Conservation (phyloP, 2,888 invertebrate genomes). For the Acrobasis repandana region DNA sequence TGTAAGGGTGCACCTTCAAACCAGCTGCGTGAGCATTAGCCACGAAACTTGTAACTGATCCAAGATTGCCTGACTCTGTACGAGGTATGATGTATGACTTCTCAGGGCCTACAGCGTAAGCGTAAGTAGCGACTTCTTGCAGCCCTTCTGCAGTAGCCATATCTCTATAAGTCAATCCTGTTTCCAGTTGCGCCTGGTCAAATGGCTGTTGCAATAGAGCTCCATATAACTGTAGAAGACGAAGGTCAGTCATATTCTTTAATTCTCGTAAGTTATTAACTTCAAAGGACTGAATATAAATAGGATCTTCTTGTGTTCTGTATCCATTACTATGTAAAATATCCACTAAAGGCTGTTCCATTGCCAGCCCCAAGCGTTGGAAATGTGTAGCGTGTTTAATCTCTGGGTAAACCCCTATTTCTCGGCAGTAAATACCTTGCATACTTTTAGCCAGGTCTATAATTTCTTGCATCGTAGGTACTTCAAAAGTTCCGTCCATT, state of each 20-base stretch:
- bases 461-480: conserved; percentile 72
- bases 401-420: conserved; percentile 71
- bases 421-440: conserved; percentile 55
- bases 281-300: conserved; percentile 75
- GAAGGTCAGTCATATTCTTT: conserved; percentile 59
- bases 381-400: conserved; percentile 72
- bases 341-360: conserved; percentile 64
- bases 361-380: conserved; percentile 56
- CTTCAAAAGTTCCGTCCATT: conserved; percentile 58
- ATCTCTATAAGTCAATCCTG: conserved; percentile 59
- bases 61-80: conserved; percentile 51
- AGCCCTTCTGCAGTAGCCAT: conserved; percentile 71
- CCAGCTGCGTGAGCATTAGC: conserved; percentile 64
- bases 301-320: conserved; percentile 51
- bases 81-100: conserved; percentile 68
- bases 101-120: conserved; percentile 70
- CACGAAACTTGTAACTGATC: conserved; percentile 59
- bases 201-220: conserved; percentile 47
- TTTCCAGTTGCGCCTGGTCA: conserved; percentile 56
- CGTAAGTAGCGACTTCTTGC: conserved; percentile 64
- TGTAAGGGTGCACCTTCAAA: conserved; percentile 71
- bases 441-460: conserved; percentile 67
- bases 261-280: conserved; percentile 67
- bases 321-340: conserved; percentile 66
- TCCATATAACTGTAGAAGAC: conserved; percentile 61